Evolutionary conservation across 2,797 vertebrate species (phyloP).

Genomic region (Heliangelus exortis): DNA sequence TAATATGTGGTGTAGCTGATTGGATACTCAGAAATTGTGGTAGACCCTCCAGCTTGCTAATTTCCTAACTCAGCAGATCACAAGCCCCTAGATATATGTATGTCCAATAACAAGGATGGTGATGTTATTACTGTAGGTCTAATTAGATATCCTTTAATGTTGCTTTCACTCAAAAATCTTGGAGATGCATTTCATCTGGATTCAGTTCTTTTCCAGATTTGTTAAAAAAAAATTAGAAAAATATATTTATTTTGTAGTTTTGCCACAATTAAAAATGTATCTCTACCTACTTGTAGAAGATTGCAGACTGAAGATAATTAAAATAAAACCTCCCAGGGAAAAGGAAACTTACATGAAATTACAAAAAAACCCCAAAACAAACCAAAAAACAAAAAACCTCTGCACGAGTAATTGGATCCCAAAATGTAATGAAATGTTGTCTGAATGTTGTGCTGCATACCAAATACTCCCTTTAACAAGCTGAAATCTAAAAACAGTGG

Average conservation of each 20-base stretch:
- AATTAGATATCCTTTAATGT: constrained; percentile 63
- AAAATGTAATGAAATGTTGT: constrained; percentile 52
- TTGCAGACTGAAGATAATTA: constrained; percentile 51
- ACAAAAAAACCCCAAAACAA: neutral
- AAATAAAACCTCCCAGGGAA: constrained; percentile 55
- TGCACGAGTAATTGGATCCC: constrained; percentile 59
- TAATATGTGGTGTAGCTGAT: constrained; percentile 73
- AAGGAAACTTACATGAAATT: constrained; percentile 54
- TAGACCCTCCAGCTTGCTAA: constrained; percentile 66
- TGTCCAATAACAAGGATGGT: constrained; percentile 48
- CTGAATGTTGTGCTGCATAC: neutral
- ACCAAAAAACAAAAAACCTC: neutral
- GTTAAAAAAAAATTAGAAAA: neutral
- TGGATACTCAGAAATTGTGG: constrained; percentile 55
- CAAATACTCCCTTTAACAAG: constrained; percentile 48
- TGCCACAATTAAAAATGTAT: constrained; percentile 32
- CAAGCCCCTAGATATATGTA: constrained; percentile 47
- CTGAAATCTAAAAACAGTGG: constrained; percentile 45
- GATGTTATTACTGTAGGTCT: constrained; percentile 53
- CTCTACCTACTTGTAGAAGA: constrained; percentile 29
- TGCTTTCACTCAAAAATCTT: constrained; percentile 47
- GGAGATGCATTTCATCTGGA: constrained; percentile 49
- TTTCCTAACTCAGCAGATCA: constrained; percentile 71
- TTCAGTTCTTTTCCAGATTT: constrained; percentile 67
- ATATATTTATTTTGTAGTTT: constrained; percentile 15